Evolutionary conservation across 2,888 invertebrate genomes (phyloP), one percentile per base, ranked within the genome.

Genomic region (Xylophagus ater): DNA sequence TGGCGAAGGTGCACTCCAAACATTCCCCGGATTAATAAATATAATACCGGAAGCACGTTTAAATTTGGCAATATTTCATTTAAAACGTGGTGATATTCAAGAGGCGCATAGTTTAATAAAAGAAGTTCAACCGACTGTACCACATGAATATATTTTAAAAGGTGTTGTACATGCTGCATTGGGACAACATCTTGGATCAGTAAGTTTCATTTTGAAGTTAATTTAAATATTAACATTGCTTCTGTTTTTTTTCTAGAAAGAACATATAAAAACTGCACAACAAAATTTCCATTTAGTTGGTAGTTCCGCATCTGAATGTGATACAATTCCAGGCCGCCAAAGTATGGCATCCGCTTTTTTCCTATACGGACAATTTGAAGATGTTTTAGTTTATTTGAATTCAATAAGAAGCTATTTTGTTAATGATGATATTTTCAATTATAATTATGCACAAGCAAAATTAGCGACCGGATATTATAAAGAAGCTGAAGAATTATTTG

Each of bases 301-400:
- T 39, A 90, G 92, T 48, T 96, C 94, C 0, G 82, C 88, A 2
- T 88, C 92, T 15, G 97, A 98, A 67, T 93, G 94, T 59, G 97
- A 98, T 62, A 98, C 97, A 0, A 96, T 98, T 54, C 86, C 86
- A 0, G 90, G 98, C 1, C 72, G 98, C 19, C 94, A 98, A 64
- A 93, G 96, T 60, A 97, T 98, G 96, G 92, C 97, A 0, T 92
- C 96, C 0, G 89, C 89, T 4, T 92, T 90, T 67, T 98, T 98
- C 66, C 71, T 98, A 4, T 80, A 88, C 32, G 81, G 81, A 14
- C 93, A 96, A 62, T 96, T 90, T 62, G 94, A 96, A 55, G 94
- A 98, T 66, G 96, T 94, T 31, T 73, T 94, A 13, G 82, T 96
- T 18, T 98, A 97, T 58, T 74, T 98, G 52, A 90, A 92, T 60